Evolutionary conservation across 2,113 vertebrate genomes (phyloP).

Genomic region (Monarcha castaneiventris): DNA sequence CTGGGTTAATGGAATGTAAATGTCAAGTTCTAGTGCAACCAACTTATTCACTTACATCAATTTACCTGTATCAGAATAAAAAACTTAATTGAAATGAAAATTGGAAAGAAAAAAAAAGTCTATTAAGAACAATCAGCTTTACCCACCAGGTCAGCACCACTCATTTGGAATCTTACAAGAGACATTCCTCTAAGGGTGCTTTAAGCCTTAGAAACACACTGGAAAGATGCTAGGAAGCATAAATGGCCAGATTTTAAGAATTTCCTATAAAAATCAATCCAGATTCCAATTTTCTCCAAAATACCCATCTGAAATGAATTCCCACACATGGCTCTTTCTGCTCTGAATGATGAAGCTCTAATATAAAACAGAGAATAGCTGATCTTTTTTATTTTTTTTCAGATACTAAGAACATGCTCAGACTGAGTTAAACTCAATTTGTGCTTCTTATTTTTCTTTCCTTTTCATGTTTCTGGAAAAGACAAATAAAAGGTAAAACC

Average conservation of each 20-base stretch:
- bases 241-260: background rate
- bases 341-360: background rate
- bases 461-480: background rate
- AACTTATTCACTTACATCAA: background rate
- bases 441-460: background rate
- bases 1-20: background rate
- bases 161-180: background rate
- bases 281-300: background rate
- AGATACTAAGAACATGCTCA: background rate
- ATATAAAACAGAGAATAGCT: background rate
- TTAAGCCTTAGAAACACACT: background rate
- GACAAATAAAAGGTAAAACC: background rate
- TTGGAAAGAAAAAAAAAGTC: accelerated
- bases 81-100: background rate
- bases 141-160: background rate
- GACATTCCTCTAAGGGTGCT: background rate
- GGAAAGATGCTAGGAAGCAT: background rate
- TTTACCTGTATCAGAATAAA: background rate
- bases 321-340: background rate
- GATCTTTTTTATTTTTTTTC: background rate
- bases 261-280: background rate
- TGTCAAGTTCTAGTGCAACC: background rate
- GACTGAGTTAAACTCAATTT: background rate
- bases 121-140: background rate
- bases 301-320: background rate